Evolutionary conservation across 2,797 vertebrate species (phyloP), one percentile per base, ranked within the genome.

Genomic region (Malurus leucopterus): DNA sequence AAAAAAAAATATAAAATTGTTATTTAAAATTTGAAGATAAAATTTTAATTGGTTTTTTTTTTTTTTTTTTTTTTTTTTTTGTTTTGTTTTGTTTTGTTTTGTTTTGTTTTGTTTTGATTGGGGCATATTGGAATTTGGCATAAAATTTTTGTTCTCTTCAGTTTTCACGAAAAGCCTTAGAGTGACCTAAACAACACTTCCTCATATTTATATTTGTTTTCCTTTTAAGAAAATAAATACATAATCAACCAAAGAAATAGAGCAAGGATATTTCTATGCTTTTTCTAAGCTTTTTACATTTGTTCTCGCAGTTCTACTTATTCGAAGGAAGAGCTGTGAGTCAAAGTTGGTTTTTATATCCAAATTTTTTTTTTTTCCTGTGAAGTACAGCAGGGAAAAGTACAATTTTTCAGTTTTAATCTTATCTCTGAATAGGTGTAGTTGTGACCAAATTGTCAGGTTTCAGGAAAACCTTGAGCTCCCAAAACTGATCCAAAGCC

Each of bases 361-460:
- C 3, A 68, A 80, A 88, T 1, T 1, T 0, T 7, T 13, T 44
- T 44, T 71, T 74, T 10, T 2, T 8, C 19, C 19, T 27, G 11
- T 46, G 51, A 92, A 70, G 18, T 40, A 36, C 2, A 2, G 36
- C 15, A 14, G 23, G 18, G 4, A 69, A 75, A 87, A 71, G 10
- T 22, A 63, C 6, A 3, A 73, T 89, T 93, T 93, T 84, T 93
- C 71, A 44, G n/a, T 68, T 90, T 91, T 88, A 82, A 92, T 93
- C 93, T 95, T 93, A 93, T 94, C 91, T 91, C 47, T 44, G 29
- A 63, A 74, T 79, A 91, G 71, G 92, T 91, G 91, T 70, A 88
- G 87, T 63, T 93, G n/a, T 73, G 32, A 29, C 84, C 86, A 84
- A 74, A 86, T 77, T 89, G 91, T 82, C 95, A 92, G 68, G 29